These are phyloP conservation scores for Lophochroa leadbeateri DNA, from an alignment of 2,113 vertebrate genomes.

Conservation along the genomic window DNA sequence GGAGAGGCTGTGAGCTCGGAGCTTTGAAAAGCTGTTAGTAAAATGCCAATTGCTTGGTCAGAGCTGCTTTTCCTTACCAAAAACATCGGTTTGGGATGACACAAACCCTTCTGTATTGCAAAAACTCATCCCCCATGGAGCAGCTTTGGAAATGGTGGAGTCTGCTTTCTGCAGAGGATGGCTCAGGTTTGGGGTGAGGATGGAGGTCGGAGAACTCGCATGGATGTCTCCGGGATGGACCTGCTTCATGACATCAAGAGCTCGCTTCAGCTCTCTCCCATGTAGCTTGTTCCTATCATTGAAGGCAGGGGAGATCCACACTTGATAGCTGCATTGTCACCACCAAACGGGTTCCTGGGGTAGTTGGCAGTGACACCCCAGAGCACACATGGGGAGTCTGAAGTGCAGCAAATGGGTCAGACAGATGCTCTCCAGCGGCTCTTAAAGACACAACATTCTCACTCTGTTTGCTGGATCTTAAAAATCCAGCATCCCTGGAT, in stretches of 20 bases:
- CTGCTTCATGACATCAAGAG: background rate
- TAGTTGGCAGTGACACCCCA: background rate
- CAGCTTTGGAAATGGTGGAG: background rate
- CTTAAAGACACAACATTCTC: background rate
- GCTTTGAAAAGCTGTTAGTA: background rate
- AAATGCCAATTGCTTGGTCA: background rate
- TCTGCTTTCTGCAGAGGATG: background rate
- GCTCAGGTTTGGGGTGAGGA: background rate
- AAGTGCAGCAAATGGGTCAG: background rate
- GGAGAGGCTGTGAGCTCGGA: background rate
- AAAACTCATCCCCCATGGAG: fast-evolving
- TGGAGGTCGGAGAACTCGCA: background rate
- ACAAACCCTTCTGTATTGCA: background rate
- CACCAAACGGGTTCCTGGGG: background rate
- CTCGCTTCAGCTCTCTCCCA: fast-evolving
- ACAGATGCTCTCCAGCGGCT: background rate
- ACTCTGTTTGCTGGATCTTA: too few species aligned
- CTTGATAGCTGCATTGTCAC: background rate
- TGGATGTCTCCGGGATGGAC: background rate
- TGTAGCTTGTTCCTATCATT: fast-evolving
- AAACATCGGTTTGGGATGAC: background rate
- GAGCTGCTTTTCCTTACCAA: background rate
- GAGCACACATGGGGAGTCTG: too few species aligned
- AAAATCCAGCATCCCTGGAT: fast-evolving
- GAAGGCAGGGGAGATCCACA: background rate